Percentiles rank a stretch among this genome's conserved stretches.
Evolutionary conservation across 2,797 vertebrate species (phyloP).

Genomic region (Chromis chromis): DNA sequence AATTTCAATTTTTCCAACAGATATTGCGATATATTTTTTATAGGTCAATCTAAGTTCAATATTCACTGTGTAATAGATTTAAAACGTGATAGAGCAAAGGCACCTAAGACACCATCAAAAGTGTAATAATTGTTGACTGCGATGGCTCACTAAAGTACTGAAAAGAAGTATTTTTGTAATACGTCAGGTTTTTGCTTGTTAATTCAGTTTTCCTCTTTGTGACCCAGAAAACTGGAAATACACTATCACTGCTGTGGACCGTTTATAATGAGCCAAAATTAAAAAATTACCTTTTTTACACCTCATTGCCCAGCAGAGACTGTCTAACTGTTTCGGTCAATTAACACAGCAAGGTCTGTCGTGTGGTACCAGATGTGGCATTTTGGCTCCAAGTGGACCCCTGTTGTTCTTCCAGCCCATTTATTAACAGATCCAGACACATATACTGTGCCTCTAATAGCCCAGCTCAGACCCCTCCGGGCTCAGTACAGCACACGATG

Average conservation of each 20-base stretch:
- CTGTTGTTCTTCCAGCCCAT: constrained; percentile 53
- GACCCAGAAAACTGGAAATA: neutral
- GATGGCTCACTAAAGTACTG: neutral
- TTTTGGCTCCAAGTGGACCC: constrained; percentile 43
- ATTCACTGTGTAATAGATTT: too few species aligned
- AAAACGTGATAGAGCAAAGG: too few species aligned
- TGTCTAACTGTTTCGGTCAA: constrained; percentile 20
- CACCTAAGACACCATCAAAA: too few species aligned
- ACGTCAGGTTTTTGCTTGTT: neutral
- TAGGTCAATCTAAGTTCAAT: too few species aligned
- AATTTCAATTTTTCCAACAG: too few species aligned
- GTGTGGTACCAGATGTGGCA: constrained; percentile 55
- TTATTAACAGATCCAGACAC: constrained; percentile 55
- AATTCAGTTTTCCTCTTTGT: neutral
- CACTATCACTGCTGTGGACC: neutral
- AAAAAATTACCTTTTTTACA: neutral
- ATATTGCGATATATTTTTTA: too few species aligned
- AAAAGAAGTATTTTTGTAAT: neutral
- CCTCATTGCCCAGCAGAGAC: constrained; percentile 6
- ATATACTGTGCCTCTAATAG: constrained; percentile 50
- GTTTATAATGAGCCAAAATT: neutral
- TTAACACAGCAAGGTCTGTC: constrained; percentile 22
- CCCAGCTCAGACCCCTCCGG: constrained; percentile 34
- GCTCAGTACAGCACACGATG: constrained; percentile 35
- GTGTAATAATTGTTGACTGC: too few species aligned